Evolutionary conservation across 2,888 invertebrate species (phyloP).

Genomic region (Plemyria rubiginata): DNA sequence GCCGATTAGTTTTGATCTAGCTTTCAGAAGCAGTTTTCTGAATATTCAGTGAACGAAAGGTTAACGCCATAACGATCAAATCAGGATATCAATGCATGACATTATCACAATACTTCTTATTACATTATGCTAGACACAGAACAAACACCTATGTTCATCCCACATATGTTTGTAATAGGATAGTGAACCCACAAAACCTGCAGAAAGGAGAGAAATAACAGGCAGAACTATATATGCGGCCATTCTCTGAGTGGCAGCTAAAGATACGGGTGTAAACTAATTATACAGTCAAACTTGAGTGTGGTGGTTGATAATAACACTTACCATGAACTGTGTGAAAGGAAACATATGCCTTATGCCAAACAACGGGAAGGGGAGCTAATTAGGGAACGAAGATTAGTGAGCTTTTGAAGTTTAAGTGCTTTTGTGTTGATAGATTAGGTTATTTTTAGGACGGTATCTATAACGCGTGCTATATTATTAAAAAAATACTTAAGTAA

Average conservation of each 20-base stretch:
- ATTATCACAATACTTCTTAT: no score
- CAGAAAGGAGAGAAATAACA: no score
- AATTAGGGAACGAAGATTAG: constrained; percentile 32
- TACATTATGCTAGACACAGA: no score
- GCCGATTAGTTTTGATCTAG: no score
- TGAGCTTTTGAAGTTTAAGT: constrained; percentile 12
- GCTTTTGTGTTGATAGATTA: neutral
- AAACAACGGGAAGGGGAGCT: constrained; percentile 48
- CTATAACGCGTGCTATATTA: neutral
- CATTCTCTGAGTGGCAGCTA: neutral
- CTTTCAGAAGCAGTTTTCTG: no score
- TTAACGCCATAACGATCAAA: no score
- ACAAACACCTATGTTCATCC: no score
- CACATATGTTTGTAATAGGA: no score
- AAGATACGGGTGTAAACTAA: constrained; percentile 3
- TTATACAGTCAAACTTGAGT: constrained; percentile 9
- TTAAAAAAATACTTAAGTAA: no score
- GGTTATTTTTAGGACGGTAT: neutral
- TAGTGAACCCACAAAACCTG: no score
- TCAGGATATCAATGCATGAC: no score
- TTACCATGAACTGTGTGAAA: constrained; percentile 48
- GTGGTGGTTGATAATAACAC: constrained; percentile 29
- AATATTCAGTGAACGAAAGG: no score
- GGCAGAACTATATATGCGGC: neutral
- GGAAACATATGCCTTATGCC: constrained; percentile 56